Conservation (phyloP, 2,888 invertebrate genomes). For the Trachelus troglodyta region DNA sequence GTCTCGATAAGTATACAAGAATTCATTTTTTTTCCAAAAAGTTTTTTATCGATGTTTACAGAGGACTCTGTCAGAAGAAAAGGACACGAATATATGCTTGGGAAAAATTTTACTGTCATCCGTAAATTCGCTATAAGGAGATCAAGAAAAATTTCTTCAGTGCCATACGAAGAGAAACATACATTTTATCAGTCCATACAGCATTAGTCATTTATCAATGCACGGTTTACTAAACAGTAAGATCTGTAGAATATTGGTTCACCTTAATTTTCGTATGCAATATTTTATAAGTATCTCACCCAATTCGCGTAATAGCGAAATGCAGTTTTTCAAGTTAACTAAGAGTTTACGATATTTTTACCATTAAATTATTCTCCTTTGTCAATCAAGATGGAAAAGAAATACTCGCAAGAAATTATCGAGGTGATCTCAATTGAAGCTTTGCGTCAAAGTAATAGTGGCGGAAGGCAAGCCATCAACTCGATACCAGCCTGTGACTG, state of each 20-base stretch:
- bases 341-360: neutral
- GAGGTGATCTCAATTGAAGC: neutral
- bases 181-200: neutral
- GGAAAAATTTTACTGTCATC: neutral
- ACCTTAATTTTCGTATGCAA: neutral
- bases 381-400: neutral
- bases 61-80: neutral
- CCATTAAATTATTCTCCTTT: neutral
- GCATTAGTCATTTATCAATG: neutral
- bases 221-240: neutral
- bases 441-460: neutral
- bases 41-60: neutral
- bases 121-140: neutral
- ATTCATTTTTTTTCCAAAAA: neutral
- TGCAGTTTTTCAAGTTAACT: neutral
- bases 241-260: neutral
- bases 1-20: neutral
- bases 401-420: neutral
- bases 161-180: neutral
- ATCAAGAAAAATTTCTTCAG: neutral
- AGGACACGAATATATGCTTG: neutral
- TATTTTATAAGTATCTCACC: neutral
- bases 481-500: constrained; percentile 12
- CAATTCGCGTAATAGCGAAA: neutral
- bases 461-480: neutral